Conservation (phyloP, 2,113 vertebrate genomes). For the human (Homo sapiens) region DNA sequence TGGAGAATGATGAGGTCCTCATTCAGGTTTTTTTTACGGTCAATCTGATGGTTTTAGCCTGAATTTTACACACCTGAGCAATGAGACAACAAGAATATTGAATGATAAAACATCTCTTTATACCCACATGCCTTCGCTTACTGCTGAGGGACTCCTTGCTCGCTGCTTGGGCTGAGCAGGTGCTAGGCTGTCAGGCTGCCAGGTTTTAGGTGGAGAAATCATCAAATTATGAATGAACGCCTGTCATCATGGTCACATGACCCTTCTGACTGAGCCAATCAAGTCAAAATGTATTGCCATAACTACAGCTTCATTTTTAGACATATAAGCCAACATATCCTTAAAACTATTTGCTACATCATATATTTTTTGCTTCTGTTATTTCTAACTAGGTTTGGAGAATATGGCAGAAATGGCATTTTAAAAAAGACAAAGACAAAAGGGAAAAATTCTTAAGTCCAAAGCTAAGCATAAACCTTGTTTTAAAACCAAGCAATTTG, state of each 20-base stretch:
- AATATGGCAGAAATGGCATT: conserved; percentile 3
- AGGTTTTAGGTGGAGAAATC: conserved; percentile 62
- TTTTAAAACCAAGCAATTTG: neutral
- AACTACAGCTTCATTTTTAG: conserved; percentile 39
- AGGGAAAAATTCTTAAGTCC: neutral
- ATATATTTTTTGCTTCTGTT: conserved; percentile 48
- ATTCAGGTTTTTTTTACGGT: conserved; percentile 6
- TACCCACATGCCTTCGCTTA: neutral
- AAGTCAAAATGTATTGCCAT: neutral
- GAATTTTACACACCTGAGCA: conserved; percentile 55
- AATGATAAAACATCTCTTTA: conserved; percentile 51
- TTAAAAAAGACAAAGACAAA: conserved; percentile 32
- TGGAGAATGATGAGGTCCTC: conserved; percentile 4
- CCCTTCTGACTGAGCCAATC: conserved; percentile 8
- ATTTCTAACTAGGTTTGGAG: conserved; percentile 16
- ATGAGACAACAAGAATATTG: conserved; percentile 23
- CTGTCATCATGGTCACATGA: conserved; percentile 64
- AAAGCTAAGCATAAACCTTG: conserved; percentile 22
- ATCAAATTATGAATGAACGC: conserved; percentile 69
- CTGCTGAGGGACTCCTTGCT: conserved; percentile 35
- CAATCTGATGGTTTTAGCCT: conserved; percentile 35
- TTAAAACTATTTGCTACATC: conserved; percentile 41
- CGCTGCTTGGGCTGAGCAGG: conserved; percentile 45
- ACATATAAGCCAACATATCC: neutral
- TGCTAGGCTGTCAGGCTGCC: conserved; percentile 66